Evolutionary conservation across 2,797 vertebrate species (phyloP).

Genomic region (Smutsia gigantea): DNA sequence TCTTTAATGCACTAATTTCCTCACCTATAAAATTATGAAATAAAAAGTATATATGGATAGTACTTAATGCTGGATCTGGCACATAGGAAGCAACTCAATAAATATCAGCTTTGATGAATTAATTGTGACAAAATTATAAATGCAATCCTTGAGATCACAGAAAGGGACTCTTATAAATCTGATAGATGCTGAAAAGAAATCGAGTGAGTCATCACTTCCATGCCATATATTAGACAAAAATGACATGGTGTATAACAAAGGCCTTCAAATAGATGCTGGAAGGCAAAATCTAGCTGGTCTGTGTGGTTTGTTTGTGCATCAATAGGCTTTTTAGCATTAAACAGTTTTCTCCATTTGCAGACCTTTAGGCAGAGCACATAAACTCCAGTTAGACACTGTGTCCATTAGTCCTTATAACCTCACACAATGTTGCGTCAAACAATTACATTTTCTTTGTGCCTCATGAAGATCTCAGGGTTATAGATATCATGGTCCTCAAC

Average conservation of each 20-base stretch:
- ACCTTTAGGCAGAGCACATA: background rate
- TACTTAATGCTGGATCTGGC: background rate
- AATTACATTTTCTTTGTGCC: background rate
- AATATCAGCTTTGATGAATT: background rate
- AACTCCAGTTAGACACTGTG: background rate
- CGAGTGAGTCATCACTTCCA: background rate
- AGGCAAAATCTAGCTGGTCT: background rate
- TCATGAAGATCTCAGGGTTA: background rate
- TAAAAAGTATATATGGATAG: background rate
- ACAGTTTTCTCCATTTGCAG: background rate
- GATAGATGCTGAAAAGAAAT: background rate
- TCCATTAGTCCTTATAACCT: background rate
- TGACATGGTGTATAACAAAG: background rate
- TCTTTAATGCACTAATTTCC: background rate
- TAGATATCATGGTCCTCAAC: background rate
- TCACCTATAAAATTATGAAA: constrained; percentile 38
- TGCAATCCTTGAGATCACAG: background rate
- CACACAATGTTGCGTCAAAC: background rate
- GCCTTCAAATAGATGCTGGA: background rate
- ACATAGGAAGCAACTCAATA: background rate
- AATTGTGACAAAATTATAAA: constrained; percentile 22
- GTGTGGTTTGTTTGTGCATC: background rate
- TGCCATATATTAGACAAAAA: background rate
- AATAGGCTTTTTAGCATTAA: background rate
- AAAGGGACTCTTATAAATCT: background rate